phyloP scores from a whole-genome alignment of 2,797 vertebrate genomes.

The Gallirallus australis region DNA sequence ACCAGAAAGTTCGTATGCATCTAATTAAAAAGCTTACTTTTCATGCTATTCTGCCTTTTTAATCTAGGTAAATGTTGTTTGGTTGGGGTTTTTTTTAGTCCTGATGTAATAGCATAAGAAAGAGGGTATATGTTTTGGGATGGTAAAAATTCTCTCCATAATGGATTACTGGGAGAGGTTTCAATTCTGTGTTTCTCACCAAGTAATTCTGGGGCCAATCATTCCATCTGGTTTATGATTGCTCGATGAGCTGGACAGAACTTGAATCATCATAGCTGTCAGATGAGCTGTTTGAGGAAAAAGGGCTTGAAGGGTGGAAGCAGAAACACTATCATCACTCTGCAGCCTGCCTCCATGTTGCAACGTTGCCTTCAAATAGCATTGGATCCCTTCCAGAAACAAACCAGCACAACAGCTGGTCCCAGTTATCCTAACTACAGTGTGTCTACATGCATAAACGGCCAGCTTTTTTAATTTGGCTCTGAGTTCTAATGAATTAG shows the following conservation, averaged over 20 bases:
- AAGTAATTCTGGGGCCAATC: neutral
- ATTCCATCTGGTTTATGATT: constrained; percentile 57
- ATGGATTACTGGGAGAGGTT: neutral
- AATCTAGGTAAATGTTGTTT: neutral
- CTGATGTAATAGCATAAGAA: neutral
- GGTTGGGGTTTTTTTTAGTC: neutral
- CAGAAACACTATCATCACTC: neutral
- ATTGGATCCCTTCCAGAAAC: constrained; percentile 78
- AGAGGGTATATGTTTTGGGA: neutral
- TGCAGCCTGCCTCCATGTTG: constrained; percentile 58
- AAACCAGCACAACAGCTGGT: constrained; percentile 86
- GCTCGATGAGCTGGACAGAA: constrained; percentile 41
- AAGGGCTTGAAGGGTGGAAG: constrained; percentile 36
- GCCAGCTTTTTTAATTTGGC: constrained; percentile 75
- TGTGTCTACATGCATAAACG: constrained; percentile 66
- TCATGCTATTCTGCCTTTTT: neutral
- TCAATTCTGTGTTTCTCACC: neutral
- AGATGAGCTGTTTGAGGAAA: constrained; percentile 43
- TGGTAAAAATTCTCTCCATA: neutral
- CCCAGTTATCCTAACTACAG: constrained; percentile 83
- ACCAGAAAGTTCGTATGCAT: neutral
- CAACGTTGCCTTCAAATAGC: constrained; percentile 71
- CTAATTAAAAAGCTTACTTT: neutral
- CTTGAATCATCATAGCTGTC: constrained; percentile 63
- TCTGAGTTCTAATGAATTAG: constrained; percentile 76